A percentile compares a stretch with the other conserved stretches of the same genome.
Evolutionary conservation across 2,797 vertebrate species (phyloP).

Genomic region (Diplodus puntazzo): DNA sequence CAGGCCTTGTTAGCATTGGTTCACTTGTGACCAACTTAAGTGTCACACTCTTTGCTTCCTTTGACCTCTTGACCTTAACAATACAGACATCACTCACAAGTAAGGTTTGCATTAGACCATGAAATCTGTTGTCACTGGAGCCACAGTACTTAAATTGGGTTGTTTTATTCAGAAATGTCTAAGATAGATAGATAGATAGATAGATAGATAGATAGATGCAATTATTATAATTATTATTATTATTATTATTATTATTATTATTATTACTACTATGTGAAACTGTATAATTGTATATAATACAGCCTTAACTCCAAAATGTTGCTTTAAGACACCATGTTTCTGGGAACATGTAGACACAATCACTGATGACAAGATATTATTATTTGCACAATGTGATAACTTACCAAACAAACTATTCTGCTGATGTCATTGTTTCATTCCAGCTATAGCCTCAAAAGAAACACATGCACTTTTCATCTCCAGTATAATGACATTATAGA

Average conservation of each 20-base stretch:
- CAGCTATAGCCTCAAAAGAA: constrained; percentile 21
- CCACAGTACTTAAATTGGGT: neutral
- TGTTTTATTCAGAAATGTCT: neutral
- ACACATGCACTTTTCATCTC: neutral
- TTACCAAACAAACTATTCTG: constrained; percentile 41
- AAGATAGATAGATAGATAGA: no score
- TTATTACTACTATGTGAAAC: neutral
- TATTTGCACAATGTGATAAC: constrained; percentile 52
- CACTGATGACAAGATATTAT: constrained; percentile 43
- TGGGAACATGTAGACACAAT: constrained; percentile 59
- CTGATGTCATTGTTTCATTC: constrained; percentile 43
- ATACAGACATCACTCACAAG: neutral
- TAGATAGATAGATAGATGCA: no score
- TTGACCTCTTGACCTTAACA: constrained; percentile 57
- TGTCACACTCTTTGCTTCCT: constrained; percentile 25
- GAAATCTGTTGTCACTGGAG: neutral
- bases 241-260: no score
- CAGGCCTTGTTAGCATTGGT: neutral
- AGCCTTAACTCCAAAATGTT: constrained; percentile 68
- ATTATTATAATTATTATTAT: no score
- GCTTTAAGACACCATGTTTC: constrained; percentile 44
- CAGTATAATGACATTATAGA: constrained; percentile 1
- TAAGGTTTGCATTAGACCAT: neutral
- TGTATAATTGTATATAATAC: neutral
- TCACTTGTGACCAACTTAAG: neutral